These are phyloP conservation scores for Drosophila meridionalis DNA, from an alignment of 2,888 invertebrate species.

Conservation along the genomic window DNA sequence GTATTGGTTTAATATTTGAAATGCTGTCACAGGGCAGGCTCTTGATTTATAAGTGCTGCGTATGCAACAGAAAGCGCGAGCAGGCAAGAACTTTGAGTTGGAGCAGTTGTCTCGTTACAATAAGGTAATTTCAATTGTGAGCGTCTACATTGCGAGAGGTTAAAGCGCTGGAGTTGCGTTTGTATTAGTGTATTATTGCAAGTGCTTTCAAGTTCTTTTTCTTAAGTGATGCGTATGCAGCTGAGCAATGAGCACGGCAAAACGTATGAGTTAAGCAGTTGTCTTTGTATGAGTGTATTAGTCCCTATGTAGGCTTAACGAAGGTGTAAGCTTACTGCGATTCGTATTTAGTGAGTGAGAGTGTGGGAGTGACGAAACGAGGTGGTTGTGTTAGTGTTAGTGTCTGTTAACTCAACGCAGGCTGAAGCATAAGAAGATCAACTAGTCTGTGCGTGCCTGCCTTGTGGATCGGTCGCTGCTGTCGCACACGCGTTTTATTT, in stretches of 20 bases:
- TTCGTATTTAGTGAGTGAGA: not conserved
- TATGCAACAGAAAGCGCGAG: not conserved
- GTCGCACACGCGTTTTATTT: fast-evolving
- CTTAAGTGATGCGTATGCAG: not conserved
- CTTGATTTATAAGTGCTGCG: not conserved
- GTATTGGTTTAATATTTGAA: not conserved
- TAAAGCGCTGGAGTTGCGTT: not conserved
- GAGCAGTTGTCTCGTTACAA: not conserved
- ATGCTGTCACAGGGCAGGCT: not conserved
- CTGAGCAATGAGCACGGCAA: not conserved
- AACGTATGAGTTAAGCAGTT: not conserved
- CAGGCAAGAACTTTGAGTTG: not conserved
- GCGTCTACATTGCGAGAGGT: not conserved
- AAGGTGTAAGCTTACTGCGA: not conserved
- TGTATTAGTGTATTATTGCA: not conserved
- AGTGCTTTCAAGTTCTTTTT: not conserved
- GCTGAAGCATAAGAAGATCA: not conserved
- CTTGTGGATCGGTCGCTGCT: not conserved
- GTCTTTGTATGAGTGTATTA: not conserved
- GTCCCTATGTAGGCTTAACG: not conserved
- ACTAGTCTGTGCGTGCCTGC: not conserved
- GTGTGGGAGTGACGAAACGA: no score
- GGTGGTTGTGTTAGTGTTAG: not conserved
- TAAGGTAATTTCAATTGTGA: not conserved
- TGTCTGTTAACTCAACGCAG: not conserved